Evolutionary conservation across 2,888 invertebrate species (phyloP).

Genomic region (Phyto melanocephala): DNA sequence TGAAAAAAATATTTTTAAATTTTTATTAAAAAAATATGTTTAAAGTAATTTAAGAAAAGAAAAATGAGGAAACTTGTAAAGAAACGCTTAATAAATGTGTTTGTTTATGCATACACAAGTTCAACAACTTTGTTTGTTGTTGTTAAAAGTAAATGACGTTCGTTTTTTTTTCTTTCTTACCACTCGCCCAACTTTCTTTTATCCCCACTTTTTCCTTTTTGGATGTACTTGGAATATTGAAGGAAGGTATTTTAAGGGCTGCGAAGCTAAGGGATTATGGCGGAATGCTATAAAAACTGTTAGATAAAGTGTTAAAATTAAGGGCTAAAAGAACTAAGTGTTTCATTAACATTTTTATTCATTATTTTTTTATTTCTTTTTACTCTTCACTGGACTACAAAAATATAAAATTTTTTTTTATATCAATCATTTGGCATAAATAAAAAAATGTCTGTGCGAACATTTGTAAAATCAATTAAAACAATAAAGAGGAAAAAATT

Average conservation of each 20-base stretch:
- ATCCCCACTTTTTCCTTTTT: background rate
- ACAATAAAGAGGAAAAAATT: background rate
- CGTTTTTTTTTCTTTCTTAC: background rate
- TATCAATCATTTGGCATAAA: background rate
- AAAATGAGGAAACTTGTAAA: background rate
- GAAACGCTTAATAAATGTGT: background rate
- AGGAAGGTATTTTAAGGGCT: background rate
- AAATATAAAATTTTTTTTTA: background rate
- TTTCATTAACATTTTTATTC: background rate
- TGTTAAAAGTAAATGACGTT: slow-evolving; percentile 3
- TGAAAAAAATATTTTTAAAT: background rate
- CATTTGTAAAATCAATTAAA: background rate
- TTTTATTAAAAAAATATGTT: no score
- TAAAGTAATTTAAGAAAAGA: no score
- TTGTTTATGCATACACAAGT: slow-evolving; percentile 25
- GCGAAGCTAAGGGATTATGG: background rate
- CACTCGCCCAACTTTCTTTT: no score
- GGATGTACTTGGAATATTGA: background rate
- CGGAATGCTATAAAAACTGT: background rate
- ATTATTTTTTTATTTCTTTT: no score
- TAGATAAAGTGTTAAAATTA: background rate
- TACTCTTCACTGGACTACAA: no score
- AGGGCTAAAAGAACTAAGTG: background rate
- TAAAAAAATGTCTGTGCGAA: background rate
- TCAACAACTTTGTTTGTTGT: slow-evolving; percentile 16